Evolutionary conservation across 2,113 vertebrate genomes (phyloP).

Genomic region (Chlorodrepanis virens): DNA sequence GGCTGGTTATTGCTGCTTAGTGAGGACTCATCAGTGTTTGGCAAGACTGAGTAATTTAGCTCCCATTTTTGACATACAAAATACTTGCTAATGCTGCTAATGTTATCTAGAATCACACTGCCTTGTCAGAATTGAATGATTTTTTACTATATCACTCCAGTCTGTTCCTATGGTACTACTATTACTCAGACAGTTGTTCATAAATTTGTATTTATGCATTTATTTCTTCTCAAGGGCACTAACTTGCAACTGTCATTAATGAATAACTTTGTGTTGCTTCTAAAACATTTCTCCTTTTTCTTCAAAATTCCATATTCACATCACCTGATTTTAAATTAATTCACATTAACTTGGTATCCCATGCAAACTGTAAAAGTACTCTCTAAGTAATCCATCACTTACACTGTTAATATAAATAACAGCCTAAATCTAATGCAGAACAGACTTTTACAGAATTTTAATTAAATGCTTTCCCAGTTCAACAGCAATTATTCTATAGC

Average conservation of each 20-base stretch:
- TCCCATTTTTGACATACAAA: not conserved
- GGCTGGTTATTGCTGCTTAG: not conserved
- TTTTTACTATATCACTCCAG: not conserved
- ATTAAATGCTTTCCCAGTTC: not conserved
- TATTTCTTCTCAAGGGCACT: not conserved
- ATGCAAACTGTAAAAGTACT: not conserved
- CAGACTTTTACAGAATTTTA: not conserved
- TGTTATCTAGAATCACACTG: not conserved
- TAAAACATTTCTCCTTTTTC: not conserved
- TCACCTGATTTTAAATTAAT: not conserved
- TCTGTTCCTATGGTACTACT: not conserved
- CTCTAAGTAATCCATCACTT: not conserved
- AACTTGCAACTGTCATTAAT: not conserved
- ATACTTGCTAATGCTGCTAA: not conserved
- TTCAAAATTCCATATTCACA: not conserved
- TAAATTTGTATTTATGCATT: not conserved
- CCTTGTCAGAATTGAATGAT: not conserved
- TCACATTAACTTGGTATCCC: not conserved
- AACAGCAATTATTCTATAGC: not conserved
- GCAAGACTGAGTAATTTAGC: not conserved
- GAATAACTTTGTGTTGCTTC: not conserved
- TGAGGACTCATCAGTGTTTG: not conserved
- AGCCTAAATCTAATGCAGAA: conserved; percentile 3
- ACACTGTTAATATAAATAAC: not conserved
- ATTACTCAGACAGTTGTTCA: not conserved